Base-by-base conservation (phyloP, 2,113 vertebrate species). In the Genyomyrus donnyi region DNA sequence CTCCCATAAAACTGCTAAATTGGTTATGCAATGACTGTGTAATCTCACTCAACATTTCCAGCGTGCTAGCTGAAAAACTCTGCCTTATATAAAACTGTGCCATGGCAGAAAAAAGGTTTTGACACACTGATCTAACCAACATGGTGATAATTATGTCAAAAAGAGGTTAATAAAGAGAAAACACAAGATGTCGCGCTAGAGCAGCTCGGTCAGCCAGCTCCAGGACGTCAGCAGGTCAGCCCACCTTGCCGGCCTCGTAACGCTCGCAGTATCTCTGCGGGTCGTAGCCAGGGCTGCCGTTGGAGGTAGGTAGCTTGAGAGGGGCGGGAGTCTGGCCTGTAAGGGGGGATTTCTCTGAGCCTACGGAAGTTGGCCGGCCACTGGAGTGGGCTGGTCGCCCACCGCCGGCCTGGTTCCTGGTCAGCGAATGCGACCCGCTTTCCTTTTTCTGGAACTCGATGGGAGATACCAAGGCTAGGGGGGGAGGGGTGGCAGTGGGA, bases 391-490 rank as follows among this genome's bases (percentile, higher is more conserved):
- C 27, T 49, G 95, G 97, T 89, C 92, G 91, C 89, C 95, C 97
- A 66, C 91, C 90, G n/a, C 95, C 70, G 0, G 97, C 95, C 91
- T 97, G 95, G 11, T 97, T 95, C 80, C 97, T 96, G 92, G 95
- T 96, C 94, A 97, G 94, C 0, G 1, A 95, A 94, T 35, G 95
- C 92, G 93, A 91, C 93, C 93, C 94, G 0, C 93, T 95, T 90
- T 98, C 98, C 91, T 98, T 99, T 93, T 97, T 97, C 88, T 99
- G 98, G 93, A 98, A 99, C 93, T 99, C 98, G 48, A 98, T 99
- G 83, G 98, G 98, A 0, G 98, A 99, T 95, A 99, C 98, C 0
- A 99, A 96, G 5, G 98, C 98, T 99, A 94, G 2, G 58, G 24
- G 15, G 27, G 56, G 6, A 9, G 56, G 56, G 62, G 24, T 3